Evolutionary conservation across 2,113 vertebrate genomes (phyloP).

Genomic region (Lichenostomus cassidix): DNA sequence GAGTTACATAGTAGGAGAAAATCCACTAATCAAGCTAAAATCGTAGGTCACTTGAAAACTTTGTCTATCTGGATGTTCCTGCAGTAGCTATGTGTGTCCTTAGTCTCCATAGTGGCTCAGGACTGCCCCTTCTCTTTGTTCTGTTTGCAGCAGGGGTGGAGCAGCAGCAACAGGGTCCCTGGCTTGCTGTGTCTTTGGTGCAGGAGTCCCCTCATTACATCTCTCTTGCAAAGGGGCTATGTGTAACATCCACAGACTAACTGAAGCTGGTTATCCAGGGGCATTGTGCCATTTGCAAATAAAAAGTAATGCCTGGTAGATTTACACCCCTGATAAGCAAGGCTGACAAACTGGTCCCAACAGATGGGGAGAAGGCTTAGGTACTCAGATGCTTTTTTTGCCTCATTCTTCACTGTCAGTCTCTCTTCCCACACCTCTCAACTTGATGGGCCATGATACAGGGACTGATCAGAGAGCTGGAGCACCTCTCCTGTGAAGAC

Average conservation of each 20-base stretch:
- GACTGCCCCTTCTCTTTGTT: background rate
- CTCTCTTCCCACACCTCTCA: background rate
- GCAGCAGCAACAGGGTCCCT: background rate
- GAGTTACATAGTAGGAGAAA: slow-evolving; percentile 39
- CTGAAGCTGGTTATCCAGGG: background rate
- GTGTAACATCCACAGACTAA: background rate
- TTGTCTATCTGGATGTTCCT: background rate
- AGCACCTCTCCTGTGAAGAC: background rate
- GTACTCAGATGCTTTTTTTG: background rate
- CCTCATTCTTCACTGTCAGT: background rate
- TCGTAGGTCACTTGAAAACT: background rate
- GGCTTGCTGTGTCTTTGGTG: background rate
- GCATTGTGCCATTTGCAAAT: background rate
- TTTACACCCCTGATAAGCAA: background rate
- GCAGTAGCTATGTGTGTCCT: background rate
- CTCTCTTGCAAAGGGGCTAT: background rate
- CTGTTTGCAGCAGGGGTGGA: background rate
- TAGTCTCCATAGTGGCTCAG: background rate
- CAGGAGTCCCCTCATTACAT: background rate
- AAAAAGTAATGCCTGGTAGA: background rate
- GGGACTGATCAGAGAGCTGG: background rate
- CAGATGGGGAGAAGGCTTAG: background rate
- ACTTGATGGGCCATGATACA: background rate
- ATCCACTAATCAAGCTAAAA: slow-evolving; percentile 6
- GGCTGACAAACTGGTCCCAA: background rate